Conservation (phyloP, 2,113 vertebrate species). For the Chaetops frenatus region DNA sequence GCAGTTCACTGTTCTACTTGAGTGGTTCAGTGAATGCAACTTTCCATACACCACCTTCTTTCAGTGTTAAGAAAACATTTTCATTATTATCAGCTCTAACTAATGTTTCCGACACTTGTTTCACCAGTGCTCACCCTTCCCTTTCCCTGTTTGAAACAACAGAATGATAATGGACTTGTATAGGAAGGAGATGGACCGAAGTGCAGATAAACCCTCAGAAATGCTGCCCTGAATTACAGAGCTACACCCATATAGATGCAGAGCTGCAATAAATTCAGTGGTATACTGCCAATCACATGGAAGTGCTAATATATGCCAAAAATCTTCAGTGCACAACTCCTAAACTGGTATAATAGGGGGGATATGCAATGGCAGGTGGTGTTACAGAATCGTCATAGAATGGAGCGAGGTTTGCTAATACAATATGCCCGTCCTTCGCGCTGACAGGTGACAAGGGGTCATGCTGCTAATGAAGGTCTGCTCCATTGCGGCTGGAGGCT, state of each 20-base stretch:
- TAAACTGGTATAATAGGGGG: conserved; percentile 55
- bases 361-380: conserved; percentile 57
- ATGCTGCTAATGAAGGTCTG: conserved; percentile 61
- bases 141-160: background rate
- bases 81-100: background rate
- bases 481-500: background rate
- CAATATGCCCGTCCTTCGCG: background rate
- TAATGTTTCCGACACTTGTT: background rate
- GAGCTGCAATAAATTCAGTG: conserved; percentile 38
- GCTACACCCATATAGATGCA: background rate
- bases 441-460: conserved; percentile 50
- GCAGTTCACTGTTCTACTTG: background rate
- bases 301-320: conserved; percentile 63
- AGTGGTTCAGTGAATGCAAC: background rate
- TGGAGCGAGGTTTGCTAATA: conserved; percentile 42
- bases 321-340: conserved; percentile 48
- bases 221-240: background rate
- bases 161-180: background rate
- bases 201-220: background rate
- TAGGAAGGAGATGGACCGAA: background rate
- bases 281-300: conserved; percentile 48
- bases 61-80: background rate
- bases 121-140: background rate
- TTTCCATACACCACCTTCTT: background rate
- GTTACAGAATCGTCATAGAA: conserved; percentile 19